Percentiles rank a stretch among this genome's conserved stretches.
phyloP scores from a whole-genome alignment of 2,888 invertebrate genomes.

The Syritta pipiens region DNA sequence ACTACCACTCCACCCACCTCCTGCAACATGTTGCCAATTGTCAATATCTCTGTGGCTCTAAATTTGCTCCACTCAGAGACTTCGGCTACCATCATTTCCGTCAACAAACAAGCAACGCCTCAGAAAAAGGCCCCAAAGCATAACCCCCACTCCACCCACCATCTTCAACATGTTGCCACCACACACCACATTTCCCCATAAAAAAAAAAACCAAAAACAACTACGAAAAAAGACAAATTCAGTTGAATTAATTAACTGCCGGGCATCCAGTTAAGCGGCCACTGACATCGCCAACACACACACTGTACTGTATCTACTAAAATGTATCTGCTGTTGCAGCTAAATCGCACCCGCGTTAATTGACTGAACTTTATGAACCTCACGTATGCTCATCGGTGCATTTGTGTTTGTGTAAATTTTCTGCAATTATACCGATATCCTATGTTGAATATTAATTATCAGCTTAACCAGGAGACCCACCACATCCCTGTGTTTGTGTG shows the following conservation, averaged over 20 bases:
- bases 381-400: constrained; percentile 44
- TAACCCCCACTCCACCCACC: too few relatives aligned
- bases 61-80: too few relatives aligned
- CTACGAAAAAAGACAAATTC: constrained; percentile 23
- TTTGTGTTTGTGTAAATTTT: constrained; percentile 49
- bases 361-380: constrained; percentile 69
- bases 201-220: constrained; percentile 8
- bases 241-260: constrained; percentile 66
- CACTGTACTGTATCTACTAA: constrained; percentile 50
- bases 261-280: constrained; percentile 61
- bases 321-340: constrained; percentile 50
- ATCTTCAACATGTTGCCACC: too few relatives aligned
- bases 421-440: constrained; percentile 64
- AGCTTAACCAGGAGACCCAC: constrained; percentile 38
- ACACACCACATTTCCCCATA: constrained; percentile 15
- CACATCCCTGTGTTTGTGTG: constrained; percentile 22
- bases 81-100: too few relatives aligned
- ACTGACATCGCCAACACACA: constrained; percentile 41
- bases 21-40: too few relatives aligned
- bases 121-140: too few relatives aligned
- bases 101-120: too few relatives aligned
- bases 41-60: too few relatives aligned
- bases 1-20: too few relatives aligned
- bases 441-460: constrained; percentile 67
- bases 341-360: constrained; percentile 67